Evolutionary conservation across 2,888 invertebrate genomes (phyloP).

Genomic region (Bombylius major): DNA sequence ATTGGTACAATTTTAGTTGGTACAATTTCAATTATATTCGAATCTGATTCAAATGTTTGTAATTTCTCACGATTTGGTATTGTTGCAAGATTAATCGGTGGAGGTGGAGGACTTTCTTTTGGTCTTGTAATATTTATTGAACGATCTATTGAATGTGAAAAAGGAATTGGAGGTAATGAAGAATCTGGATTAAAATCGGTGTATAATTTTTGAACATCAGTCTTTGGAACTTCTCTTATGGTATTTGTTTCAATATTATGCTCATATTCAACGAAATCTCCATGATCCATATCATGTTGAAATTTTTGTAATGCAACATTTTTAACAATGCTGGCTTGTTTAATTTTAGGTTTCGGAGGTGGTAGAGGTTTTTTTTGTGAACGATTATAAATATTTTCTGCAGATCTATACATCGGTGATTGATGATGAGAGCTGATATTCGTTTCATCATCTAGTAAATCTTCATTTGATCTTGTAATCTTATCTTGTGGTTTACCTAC

Average conservation of each 20-base stretch:
- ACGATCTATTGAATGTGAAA: neutral
- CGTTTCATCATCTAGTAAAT: constrained; percentile 18
- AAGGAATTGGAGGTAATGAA: constrained; percentile 14
- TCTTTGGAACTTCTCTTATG: constrained; percentile 24
- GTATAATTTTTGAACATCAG: neutral
- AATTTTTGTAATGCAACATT: constrained; percentile 32
- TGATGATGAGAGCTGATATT: neutral
- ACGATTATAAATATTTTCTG: constrained; percentile 8
- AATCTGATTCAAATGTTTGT: constrained; percentile 15
- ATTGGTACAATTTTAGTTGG: constrained; percentile 25
- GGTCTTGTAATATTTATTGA: constrained; percentile 21
- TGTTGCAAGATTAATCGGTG: constrained; percentile 31
- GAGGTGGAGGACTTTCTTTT: constrained; percentile 34
- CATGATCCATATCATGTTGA: constrained; percentile 33
- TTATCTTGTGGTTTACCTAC: constrained; percentile 17
- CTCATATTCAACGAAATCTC: constrained; percentile 34
- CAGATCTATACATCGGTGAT: constrained; percentile 10
- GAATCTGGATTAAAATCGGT: constrained; percentile 12
- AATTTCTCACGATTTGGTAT: constrained; percentile 22
- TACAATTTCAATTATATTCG: constrained; percentile 29
- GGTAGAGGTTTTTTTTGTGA: constrained; percentile 21
- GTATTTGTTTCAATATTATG: constrained; percentile 33
- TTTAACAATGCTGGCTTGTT: constrained; percentile 30
- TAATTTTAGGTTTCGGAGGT: constrained; percentile 29
- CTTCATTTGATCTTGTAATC: constrained; percentile 27